A percentile compares a stretch with the other conserved stretches of the same genome.
Evolutionary conservation across 2,888 invertebrate genomes (phyloP).

Genomic region (Pristionchus entomophagus): DNA sequence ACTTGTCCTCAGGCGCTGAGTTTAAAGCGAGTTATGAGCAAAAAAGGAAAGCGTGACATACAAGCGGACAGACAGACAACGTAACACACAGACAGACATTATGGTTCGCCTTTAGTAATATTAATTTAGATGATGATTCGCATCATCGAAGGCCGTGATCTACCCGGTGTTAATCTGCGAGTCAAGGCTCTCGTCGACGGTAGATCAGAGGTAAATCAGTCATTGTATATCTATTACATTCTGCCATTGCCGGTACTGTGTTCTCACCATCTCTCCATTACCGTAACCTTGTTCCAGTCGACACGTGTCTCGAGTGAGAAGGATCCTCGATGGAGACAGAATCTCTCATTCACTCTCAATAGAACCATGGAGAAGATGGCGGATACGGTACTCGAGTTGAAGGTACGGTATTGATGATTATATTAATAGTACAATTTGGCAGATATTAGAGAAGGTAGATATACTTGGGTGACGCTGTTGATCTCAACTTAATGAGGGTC

Average conservation of each 20-base stretch:
- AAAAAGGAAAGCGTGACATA: no score
- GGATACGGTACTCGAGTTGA: constrained; percentile 55
- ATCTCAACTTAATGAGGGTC: no score
- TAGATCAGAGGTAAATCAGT: neutral
- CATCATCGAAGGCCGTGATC: constrained; percentile 61
- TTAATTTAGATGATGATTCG: constrained; percentile 54
- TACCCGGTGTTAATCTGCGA: constrained; percentile 49
- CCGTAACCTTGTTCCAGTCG: constrained; percentile 50
- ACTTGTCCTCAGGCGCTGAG: no score
- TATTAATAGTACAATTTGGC: neutral
- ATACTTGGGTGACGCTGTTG: no score
- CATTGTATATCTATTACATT: no score
- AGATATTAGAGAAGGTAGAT: no score
- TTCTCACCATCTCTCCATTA: neutral
- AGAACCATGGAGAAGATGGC: constrained; percentile 56
- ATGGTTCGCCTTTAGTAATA: neutral
- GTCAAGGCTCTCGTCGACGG: constrained; percentile 42
- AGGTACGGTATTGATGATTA: constrained; percentile 48
- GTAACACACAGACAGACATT: no score
- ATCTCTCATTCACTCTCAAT: constrained; percentile 50
- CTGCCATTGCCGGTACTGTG: neutral
- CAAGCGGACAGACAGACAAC: no score
- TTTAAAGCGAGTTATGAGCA: no score
- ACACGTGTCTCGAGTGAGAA: constrained; percentile 60
- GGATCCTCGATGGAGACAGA: constrained; percentile 60